Conservation (phyloP, 2,888 invertebrate species). For the Pycnomerus fuliginosus region DNA sequence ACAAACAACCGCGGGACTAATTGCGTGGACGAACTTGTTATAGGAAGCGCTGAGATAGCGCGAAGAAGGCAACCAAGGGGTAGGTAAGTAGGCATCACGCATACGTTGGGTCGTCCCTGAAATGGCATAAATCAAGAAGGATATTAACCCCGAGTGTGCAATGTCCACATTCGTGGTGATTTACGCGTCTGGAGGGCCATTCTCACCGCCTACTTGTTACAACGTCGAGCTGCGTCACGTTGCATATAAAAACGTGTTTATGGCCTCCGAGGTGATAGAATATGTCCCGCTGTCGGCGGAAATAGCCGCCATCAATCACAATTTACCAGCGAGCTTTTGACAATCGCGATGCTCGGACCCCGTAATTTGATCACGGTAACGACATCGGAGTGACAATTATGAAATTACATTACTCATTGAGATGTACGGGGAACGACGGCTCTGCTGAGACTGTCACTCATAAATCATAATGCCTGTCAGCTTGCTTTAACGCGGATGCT, state of each 20-base stretch:
- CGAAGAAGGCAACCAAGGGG: no score
- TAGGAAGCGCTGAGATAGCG: no score
- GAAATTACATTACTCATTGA: constrained; percentile 53
- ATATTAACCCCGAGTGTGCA: constrained; percentile 53
- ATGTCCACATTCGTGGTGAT: constrained; percentile 50
- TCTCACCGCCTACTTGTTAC: constrained; percentile 50
- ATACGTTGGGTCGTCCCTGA: no score
- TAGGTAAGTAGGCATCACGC: no score
- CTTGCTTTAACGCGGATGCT: constrained; percentile 40
- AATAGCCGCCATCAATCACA: constrained; percentile 51
- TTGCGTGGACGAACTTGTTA: constrained; percentile 15
- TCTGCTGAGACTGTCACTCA: constrained; percentile 44
- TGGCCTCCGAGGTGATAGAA: constrained; percentile 48
- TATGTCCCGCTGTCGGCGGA: constrained; percentile 48
- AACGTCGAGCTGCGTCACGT: constrained; percentile 46
- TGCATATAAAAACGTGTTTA: constrained; percentile 52
- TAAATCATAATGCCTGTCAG: constrained; percentile 50
- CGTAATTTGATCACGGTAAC: constrained; percentile 49
- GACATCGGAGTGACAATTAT: constrained; percentile 51
- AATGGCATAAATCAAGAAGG: constrained; percentile 49
- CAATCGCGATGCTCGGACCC: constrained; percentile 24
- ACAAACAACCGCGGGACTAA: constrained; percentile 21
- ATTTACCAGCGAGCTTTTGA: constrained; percentile 37
- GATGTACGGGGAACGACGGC: constrained; percentile 47
- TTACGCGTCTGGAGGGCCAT: constrained; percentile 51